These are phyloP conservation scores for Neofelis nebulosa DNA, from an alignment of 2,113 vertebrate genomes.

Conservation along the genomic window DNA sequence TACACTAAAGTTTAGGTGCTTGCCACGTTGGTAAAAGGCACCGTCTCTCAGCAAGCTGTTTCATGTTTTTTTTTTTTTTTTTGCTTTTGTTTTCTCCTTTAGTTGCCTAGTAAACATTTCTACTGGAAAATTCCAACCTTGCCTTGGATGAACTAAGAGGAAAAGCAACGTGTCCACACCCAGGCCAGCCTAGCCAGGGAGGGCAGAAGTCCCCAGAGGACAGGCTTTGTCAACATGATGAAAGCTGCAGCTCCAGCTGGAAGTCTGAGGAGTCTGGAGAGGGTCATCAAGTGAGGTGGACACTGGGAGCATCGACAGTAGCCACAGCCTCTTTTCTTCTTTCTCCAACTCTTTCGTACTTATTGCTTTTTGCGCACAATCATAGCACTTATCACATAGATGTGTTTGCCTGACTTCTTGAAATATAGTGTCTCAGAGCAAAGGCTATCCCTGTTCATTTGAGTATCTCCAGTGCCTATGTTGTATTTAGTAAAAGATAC, in stretches of 20 bases:
- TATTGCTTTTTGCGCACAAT: neutral
- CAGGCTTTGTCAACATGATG: fast-evolving
- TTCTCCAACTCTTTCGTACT: neutral
- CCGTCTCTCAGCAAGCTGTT: neutral
- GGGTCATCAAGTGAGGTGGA: fast-evolving
- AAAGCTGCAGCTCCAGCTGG: neutral
- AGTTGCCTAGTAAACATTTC: slow-evolving; percentile 65
- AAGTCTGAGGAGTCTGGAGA: neutral
- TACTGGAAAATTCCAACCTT: slow-evolving; percentile 57
- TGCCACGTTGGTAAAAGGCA: fast-evolving
- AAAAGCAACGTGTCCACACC: slow-evolving; percentile 65
- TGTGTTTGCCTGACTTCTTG: neutral
- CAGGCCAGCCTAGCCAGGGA: slow-evolving; percentile 27
- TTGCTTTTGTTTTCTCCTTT: slow-evolving; percentile 12
- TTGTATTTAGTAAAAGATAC: neutral
- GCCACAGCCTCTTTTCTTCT: neutral
- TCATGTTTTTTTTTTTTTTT: neutral
- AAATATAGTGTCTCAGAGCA: neutral
- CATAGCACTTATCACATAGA: neutral
- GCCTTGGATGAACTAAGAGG: slow-evolving; percentile 59
- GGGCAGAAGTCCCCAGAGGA: neutral
- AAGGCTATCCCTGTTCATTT: neutral
- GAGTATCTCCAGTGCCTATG: too few species aligned
- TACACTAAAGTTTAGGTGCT: neutral
- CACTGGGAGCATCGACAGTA: neutral